Evolutionary conservation across 2,888 invertebrate genomes (phyloP), one percentile per base, ranked within the genome.

Genomic region (Tipula unca): DNA sequence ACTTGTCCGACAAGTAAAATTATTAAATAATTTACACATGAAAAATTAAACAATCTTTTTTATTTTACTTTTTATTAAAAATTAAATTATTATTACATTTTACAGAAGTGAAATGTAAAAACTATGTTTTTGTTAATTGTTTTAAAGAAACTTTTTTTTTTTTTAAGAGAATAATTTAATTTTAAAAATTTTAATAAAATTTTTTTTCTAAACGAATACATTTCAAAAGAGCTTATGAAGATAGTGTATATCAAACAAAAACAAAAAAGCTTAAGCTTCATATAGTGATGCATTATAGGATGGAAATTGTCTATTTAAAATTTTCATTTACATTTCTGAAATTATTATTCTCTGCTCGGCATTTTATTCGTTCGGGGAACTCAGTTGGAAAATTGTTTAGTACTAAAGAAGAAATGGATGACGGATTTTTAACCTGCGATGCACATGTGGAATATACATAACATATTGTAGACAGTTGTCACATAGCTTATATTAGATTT

Each of bases 1-100:
- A 69, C 69, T 69, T 25, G 69, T 69, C 69, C 8, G 69, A 69
- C 69, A 69, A 69, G 25, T 69, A 20, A 25, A 69, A 69, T 69
- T 69, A 69, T 69, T 69, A 69, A 69, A 69, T 69, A 69, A 69
- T 69, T 69, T 69, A 69, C 69, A 69, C 69, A 69, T 69, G 69
- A 69, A 25, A 10, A 69, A 69, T 25, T 69, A 25, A 25, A 2
- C 2, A 25, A 25, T 20, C 8, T 25, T 25, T 69, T 69, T 69
- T 69, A 6, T 69, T 25, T 48, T 17, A 3, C 3, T 48, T 48
- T 69, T 69, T 13, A 69, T 69, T 69, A 10, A 10, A 25, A 69
- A 69, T 2, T 25, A 69, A 20, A 25, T 69, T 69, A 10, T 69
- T 69, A 69, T 69, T 69, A 69, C 69, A 69, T 69, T 69, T 69